Evolutionary conservation across 2,888 invertebrate species (phyloP), one percentile per base, ranked within the genome.

Genomic region (Cheilosia soror): DNA sequence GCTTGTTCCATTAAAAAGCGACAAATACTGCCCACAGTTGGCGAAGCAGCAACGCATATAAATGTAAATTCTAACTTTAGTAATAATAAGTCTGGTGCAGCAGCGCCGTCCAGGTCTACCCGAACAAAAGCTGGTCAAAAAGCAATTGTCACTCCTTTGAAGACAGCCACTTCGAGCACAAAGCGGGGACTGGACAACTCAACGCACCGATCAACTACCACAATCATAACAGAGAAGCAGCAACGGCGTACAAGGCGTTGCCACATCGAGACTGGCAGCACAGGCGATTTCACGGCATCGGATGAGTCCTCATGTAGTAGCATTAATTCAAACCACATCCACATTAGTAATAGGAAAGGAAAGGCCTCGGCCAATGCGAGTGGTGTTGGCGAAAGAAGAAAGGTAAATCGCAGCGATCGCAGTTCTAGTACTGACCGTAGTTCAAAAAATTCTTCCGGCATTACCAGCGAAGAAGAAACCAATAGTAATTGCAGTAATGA

Each of bases 191-290:
- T 44, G 44, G 65, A 72, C 37, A 27, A 71, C 5, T 33, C 65
- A 57, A 25, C 55, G 15, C 69, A 77, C 62, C 75, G 87, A 13
- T 7, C 13, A 11, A 51, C 25, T 27, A 51, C 49, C 40, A 49
- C 71, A 62, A 27, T 49, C 47, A 57, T 78, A 65, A 69, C 47
- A 29, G 82, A 78, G 11, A 86, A 78, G 87, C 87, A 87, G 44
- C 89, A 90, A 87, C 90, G 90, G 66, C 90, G 90, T 25, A 89
- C 90, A 4, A 89, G 91, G 72, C 91, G 90, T 84, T 89, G 90
- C 85, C 88, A 91, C 58, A 88, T 90, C 87, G 91, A 91, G 90
- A 91, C 90, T 91, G 91, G 85, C 55, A 85, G 85, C 57, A 81
- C 85, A 33, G 85, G 85, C 31, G 85, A 85, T 11, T 85, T 85